phyloP scores from a whole-genome alignment of 64 coral and sea anemone genomes.

The Montipora efflorescens region DNA sequence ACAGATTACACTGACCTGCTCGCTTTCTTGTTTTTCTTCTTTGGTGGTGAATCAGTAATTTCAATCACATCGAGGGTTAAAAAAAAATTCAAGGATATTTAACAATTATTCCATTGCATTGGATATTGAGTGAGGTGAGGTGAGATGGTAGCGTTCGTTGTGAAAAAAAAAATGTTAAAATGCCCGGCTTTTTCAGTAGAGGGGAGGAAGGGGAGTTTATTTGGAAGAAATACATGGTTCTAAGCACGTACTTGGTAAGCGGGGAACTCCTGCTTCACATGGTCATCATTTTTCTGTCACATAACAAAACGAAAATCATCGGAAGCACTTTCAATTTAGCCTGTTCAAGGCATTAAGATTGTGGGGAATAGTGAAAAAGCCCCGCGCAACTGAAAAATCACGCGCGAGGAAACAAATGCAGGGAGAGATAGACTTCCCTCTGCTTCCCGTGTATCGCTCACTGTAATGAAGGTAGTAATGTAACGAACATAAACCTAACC shows the following conservation, averaged over 20 bases:
- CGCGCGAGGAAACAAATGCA: neutral
- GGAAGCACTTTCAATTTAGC: conserved; percentile 18
- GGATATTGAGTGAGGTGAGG: too few relatives aligned
- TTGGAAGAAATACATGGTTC: neutral
- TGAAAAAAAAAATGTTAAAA: too few relatives aligned
- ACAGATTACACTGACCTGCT: conserved; percentile 25
- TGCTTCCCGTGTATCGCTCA: neutral
- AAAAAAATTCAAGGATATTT: too few relatives aligned
- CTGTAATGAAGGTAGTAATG: neutral
- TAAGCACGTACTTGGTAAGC: neutral
- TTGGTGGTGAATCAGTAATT: too few relatives aligned
- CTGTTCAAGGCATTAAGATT: conserved; percentile 34
- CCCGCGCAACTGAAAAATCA: neutral
- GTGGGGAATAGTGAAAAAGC: conserved; percentile 1
- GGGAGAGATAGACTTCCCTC: neutral
- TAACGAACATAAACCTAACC: neutral
- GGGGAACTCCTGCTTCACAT: neutral
- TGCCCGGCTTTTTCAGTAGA: neutral
- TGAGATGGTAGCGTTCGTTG: too few relatives aligned
- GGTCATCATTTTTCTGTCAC: conserved; percentile 2
- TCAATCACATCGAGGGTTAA: too few relatives aligned
- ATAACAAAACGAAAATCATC: conserved; percentile 7
- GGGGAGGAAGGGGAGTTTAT: too few relatives aligned
- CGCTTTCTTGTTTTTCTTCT: conserved; percentile 11
- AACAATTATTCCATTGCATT: too few relatives aligned